Base-by-base conservation (phyloP, 2,888 invertebrate genomes). In the Sphaerolaimus hirsutus region DNA sequence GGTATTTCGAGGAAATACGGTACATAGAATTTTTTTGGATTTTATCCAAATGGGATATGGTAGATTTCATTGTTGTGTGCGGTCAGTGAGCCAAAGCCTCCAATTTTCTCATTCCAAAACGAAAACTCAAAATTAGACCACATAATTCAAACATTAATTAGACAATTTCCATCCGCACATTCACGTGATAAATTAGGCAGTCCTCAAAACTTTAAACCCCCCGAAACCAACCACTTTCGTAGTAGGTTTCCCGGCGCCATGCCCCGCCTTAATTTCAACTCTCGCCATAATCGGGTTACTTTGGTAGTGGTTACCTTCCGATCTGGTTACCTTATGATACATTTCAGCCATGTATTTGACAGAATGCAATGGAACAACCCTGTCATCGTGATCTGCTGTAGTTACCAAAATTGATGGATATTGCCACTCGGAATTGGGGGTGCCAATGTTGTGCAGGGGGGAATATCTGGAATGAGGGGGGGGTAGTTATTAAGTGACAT, bases 361-460 rank as follows among this genome's bases (percentile, higher is more conserved):
- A 50, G 89, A 87, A 71, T 97, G 97, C 53, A 87, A 73, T 44
- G 93, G 93, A 53, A 91, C 91, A 52, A 97, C 93, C 55, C 93
- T 76, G 70, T 93, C 91, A 70, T 93, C 91, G 68, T 93, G 91
- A 71, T 93, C 91, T 22, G 84, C 91, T n/a, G 91, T 91, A 55
- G 86, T 69, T 50, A 93, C 73, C 52, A 97, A 70, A 22, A 79
- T 79, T 21, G 89, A 77, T 5, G 93, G 93, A 72, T 89, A 93
- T 67, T 86, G 76, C 12, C 53, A 55, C 26, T 50, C 60, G 27
- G 53, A 50, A 38, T 37, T 21, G 0, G 83, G 81, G 17, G 74
- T 66, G 50, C 69, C 69, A 12, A 91, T 76, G 65, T 89, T 93
- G 69, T 97, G 93, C 37, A 93, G 69, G 0, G 93, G 93, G 2